Evolutionary conservation across 2,113 vertebrate species (phyloP).

Genomic region (Meles meles): DNA sequence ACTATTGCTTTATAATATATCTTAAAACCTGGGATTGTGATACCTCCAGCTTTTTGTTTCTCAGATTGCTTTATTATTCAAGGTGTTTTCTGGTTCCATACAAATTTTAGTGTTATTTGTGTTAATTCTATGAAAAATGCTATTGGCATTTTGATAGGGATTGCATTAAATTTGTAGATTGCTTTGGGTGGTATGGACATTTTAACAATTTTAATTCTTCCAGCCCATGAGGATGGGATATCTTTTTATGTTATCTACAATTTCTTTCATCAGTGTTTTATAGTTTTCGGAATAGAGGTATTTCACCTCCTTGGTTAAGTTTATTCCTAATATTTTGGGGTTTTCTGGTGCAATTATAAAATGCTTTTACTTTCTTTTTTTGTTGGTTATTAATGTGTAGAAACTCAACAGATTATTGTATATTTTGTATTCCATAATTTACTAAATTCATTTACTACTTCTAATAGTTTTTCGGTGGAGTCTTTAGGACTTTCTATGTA

Average conservation of each 20-base stretch:
- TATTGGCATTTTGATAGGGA: too few species aligned
- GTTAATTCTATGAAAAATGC: too few species aligned
- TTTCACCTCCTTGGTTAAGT: neutral
- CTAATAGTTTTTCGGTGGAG: neutral
- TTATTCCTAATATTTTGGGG: neutral
- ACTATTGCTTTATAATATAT: too few species aligned
- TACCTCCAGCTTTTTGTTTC: too few species aligned
- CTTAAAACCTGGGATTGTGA: too few species aligned
- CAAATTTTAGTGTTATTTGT: too few species aligned
- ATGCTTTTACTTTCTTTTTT: neutral
- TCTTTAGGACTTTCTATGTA: neutral
- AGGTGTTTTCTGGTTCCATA: too few species aligned
- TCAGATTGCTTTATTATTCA: too few species aligned
- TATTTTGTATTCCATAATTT: neutral
- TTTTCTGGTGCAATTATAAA: neutral
- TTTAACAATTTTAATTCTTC: neutral
- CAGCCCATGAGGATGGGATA: neutral
- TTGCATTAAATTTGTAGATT: too few species aligned
- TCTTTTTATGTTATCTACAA: neutral
- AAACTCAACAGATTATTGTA: neutral
- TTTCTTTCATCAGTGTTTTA: neutral
- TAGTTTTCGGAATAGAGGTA: neutral
- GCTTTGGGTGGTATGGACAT: neutral
- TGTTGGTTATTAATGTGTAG: neutral
- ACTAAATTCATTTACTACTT: neutral